Percentiles rank a stretch among this genome's conserved stretches.
These are phyloP conservation scores for Dilophus febrilis DNA, from an alignment of 2,888 invertebrate genomes.

Conservation along the genomic window DNA sequence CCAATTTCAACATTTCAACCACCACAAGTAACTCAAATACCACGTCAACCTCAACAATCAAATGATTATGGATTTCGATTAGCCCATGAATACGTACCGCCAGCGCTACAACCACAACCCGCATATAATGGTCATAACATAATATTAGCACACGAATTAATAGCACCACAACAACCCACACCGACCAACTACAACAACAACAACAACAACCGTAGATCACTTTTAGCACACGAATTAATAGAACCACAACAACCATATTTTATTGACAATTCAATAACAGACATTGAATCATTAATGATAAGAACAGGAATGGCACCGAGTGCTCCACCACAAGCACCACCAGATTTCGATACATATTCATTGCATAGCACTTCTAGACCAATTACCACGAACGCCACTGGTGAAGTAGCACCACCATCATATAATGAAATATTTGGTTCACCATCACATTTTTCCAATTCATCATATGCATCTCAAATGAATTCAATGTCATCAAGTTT, in stretches of 20 bases:
- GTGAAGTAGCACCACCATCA: slow-evolving; percentile 17
- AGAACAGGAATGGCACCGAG: slow-evolving; percentile 3
- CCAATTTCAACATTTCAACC: background rate
- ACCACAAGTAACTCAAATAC: background rate
- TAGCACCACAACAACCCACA: background rate
- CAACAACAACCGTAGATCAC: no score
- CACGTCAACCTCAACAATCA: background rate
- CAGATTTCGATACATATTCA: background rate
- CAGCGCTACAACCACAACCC: background rate
- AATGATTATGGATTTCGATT: no score
- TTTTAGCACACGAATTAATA: background rate
- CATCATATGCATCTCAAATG: no score
- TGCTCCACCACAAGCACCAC: slow-evolving; percentile 5
- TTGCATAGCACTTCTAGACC: background rate
- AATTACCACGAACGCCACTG: background rate
- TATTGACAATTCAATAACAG: background rate
- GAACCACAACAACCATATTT: background rate
- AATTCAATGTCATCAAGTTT: no score
- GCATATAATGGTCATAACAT: background rate
- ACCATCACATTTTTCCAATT: slow-evolving; percentile 8
- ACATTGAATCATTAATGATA: no score
- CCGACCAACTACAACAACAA: no score
- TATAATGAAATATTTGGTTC: slow-evolving; percentile 28
- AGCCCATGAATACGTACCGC: background rate
- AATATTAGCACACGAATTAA: background rate